phyloP scores from a whole-genome alignment of 1,140 invertebrate genomes.

The Cecropterus lyciades region DNA sequence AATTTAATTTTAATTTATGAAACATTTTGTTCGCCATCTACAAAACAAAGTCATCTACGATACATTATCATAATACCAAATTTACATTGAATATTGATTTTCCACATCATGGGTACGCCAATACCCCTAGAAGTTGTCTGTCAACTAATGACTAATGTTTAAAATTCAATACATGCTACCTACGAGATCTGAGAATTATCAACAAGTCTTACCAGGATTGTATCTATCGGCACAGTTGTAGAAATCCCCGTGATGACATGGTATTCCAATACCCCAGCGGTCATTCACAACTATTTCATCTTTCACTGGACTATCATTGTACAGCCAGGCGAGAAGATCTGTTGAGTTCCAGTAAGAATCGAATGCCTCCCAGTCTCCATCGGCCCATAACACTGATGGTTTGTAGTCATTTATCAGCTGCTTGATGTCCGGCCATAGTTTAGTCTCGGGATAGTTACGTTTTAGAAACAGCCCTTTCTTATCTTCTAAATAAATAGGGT shows the following conservation, averaged over 20 bases:
- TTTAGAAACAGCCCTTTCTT: constrained; percentile 88
- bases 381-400: constrained; percentile 97
- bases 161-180: no score
- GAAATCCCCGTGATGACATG: constrained; percentile 95
- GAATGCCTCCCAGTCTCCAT: constrained; percentile 94
- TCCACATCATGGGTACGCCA: no score
- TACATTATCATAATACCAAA: no score
- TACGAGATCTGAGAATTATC: no score
- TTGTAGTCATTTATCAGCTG: constrained; percentile 91
- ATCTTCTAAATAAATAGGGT: constrained; percentile 93
- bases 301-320: constrained; percentile 97
- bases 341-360: constrained; percentile 93
- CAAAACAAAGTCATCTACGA: no score
- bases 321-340: constrained; percentile 95
- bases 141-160: no score
- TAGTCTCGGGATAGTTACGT: constrained; percentile 87
- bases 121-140: no score
- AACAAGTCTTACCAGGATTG: constrained; percentile 91
- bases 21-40: no score
- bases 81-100: no score
- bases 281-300: constrained; percentile 95
- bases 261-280: constrained; percentile 92
- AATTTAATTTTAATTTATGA: no score
- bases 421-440: constrained; percentile 90
- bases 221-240: constrained; percentile 93